These are phyloP conservation scores for Cephus spinipes DNA, from an alignment of 2,888 invertebrate species.

Conservation along the genomic window DNA sequence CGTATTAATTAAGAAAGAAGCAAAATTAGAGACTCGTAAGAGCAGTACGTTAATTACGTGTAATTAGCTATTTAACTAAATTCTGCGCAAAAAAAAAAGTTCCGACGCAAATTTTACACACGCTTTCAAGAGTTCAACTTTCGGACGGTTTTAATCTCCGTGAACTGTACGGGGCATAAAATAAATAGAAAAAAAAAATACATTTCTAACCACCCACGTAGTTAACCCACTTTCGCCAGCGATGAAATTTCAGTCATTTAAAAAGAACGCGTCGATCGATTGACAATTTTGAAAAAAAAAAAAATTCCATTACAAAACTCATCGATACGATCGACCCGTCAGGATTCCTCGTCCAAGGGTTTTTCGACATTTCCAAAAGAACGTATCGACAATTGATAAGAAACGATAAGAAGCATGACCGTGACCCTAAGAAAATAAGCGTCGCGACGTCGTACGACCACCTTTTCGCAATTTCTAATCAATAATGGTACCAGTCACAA, in stretches of 20 bases:
- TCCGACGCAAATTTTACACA: conserved; percentile 31
- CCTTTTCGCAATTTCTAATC: neutral
- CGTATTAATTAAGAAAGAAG: neutral
- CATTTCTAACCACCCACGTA: neutral
- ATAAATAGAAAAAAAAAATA: neutral
- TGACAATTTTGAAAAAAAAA: too few species aligned
- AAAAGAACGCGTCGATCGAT: too few species aligned
- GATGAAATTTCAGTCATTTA: neutral
- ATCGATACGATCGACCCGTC: neutral
- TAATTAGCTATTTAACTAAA: conserved; percentile 36
- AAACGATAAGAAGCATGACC: neutral
- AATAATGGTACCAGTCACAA: neutral
- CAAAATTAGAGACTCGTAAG: neutral
- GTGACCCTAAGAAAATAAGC: neutral
- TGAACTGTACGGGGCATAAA: neutral
- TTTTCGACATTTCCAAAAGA: neutral
- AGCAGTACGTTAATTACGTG: conserved; percentile 35
- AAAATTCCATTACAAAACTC: neutral
- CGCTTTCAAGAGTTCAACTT: neutral
- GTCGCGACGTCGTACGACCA: neutral
- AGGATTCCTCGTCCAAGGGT: neutral
- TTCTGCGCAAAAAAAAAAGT: conserved; percentile 19
- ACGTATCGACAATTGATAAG: neutral
- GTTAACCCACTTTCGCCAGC: neutral
- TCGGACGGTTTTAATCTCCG: neutral